A percentile compares a stretch with the other conserved stretches of the same genome.
Conservation (phyloP, 2,797 vertebrate genomes). For the Dicrostonyx torquatus region DNA sequence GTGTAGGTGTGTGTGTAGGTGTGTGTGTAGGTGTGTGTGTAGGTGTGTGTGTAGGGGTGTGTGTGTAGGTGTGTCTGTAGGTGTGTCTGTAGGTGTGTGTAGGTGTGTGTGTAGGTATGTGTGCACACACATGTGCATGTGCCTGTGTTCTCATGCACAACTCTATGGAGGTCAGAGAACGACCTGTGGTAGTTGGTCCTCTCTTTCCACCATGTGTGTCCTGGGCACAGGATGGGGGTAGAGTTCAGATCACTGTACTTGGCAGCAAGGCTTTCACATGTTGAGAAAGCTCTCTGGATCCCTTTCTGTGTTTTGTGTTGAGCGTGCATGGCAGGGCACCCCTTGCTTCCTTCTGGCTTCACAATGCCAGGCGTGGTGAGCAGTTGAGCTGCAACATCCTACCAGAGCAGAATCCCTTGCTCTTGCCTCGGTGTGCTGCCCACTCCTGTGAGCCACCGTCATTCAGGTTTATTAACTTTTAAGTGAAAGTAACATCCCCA, state of each 20-base stretch:
- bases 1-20: no score
- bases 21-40: no score
- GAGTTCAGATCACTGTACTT: background rate
- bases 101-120: background rate
- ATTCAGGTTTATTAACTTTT: background rate
- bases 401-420: fast-evolving
- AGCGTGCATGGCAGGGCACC: fast-evolving
- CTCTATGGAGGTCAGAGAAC: background rate
- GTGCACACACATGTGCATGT: background rate
- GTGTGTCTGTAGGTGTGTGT: no score
- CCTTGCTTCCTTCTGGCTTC: fast-evolving
- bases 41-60: no score
- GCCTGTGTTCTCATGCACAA: background rate
- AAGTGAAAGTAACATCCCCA: background rate
- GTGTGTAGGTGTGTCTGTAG: no score
- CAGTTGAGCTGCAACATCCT: fast-evolving
- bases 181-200: background rate
- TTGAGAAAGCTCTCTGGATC: no score
- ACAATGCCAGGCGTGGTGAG: fast-evolving
- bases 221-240: background rate
- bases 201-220: background rate
- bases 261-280: background rate
- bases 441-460: no score
- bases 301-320: fast-evolving
- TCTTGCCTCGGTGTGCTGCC: fast-evolving